phyloP scores from a whole-genome alignment of 53 echinoderm and acorn worm species.

The Astropecten irregularis region DNA sequence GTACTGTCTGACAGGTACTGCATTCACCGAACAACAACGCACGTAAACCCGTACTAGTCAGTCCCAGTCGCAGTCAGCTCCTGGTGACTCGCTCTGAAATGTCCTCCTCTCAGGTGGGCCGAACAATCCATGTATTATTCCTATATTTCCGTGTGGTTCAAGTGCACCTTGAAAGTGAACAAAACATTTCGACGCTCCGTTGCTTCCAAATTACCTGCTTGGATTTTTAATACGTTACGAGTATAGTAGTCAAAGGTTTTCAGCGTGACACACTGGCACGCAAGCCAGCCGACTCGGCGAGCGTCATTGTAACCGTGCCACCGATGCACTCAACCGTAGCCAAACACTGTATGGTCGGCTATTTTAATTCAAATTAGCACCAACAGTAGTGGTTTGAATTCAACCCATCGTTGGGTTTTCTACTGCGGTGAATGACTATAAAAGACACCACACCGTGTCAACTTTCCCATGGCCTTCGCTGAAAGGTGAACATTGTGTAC shows the following conservation, averaged over 20 bases:
- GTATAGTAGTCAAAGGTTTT: not conserved
- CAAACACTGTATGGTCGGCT: too few species aligned
- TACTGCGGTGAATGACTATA: too few species aligned
- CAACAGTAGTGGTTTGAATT: too few species aligned
- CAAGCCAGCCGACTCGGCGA: not conserved
- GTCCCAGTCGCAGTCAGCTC: not conserved
- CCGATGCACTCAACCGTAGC: constrained; percentile 13
- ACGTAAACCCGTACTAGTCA: not conserved
- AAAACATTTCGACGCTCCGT: not conserved
- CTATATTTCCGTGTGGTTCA: not conserved
- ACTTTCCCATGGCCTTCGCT: too few species aligned
- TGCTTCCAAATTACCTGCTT: not conserved
- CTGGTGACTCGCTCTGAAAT: not conserved
- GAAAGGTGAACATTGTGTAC: too few species aligned
- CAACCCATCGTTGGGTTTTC: too few species aligned
- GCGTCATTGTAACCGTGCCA: not conserved
- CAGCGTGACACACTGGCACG: not conserved
- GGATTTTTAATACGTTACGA: not conserved
- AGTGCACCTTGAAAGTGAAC: not conserved
- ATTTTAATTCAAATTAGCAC: too few species aligned
- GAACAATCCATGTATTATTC: too few species aligned
- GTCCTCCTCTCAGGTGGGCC: not conserved
- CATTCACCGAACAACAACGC: too few species aligned
- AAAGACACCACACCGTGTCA: too few species aligned
- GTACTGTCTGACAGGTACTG: too few species aligned